Conservation (phyloP, 2,113 vertebrate genomes). For the Emydura subglobosa region DNA sequence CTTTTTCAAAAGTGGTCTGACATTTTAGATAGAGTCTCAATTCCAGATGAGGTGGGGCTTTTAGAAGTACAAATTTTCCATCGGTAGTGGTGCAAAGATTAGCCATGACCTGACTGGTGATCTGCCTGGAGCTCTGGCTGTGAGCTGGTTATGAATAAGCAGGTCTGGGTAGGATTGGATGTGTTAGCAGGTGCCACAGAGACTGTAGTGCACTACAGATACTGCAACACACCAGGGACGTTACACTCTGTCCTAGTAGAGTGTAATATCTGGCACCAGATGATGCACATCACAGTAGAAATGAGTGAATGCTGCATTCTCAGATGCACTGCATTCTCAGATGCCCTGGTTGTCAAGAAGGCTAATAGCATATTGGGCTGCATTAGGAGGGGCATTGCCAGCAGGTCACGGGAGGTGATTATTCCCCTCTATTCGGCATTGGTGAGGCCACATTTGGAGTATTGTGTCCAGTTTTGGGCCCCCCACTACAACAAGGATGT, state of each 20-base stretch:
- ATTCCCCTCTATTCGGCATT: too few relatives aligned
- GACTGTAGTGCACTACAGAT: rapidly evolving
- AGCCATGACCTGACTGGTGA: rapidly evolving
- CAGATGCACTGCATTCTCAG: neutral
- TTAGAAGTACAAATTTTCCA: neutral
- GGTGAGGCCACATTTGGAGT: too few relatives aligned
- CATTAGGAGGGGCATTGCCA: too few relatives aligned
- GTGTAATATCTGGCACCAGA: neutral
- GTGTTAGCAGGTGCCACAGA: neutral
- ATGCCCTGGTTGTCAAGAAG: too few relatives aligned
- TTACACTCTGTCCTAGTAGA: neutral
- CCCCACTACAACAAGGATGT: too few relatives aligned
- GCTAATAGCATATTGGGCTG: too few relatives aligned
- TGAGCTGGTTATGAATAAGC: neutral
- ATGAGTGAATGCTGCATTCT: neutral
- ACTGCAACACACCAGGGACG: neutral
- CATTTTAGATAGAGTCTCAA: neutral
- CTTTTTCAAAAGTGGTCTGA: neutral
- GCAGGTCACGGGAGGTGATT: too few relatives aligned
- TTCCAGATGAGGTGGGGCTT: neutral
- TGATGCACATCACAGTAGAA: rapidly evolving
- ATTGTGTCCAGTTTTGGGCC: too few relatives aligned
- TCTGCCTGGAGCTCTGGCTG: neutral
- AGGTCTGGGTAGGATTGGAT: neutral
- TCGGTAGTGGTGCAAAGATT: neutral